Evolutionary conservation across 2,797 vertebrate genomes (phyloP).

Genomic region (Siniperca obscura): DNA sequence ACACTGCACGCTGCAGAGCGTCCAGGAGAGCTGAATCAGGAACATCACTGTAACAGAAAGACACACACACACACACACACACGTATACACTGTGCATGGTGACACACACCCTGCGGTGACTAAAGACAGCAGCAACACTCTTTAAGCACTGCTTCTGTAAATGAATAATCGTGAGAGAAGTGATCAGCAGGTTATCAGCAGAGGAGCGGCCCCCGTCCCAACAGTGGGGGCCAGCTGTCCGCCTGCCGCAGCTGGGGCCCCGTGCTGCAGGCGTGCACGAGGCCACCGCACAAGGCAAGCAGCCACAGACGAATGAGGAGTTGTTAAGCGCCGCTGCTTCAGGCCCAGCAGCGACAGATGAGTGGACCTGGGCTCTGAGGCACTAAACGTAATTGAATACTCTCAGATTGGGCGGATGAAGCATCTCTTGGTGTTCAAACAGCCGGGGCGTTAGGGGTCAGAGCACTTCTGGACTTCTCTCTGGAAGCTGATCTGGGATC

Average conservation of each 20-base stretch:
- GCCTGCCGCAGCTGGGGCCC: too few relatives aligned
- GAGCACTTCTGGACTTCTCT: too few relatives aligned
- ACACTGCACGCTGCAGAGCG: too few relatives aligned
- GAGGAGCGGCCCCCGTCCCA: too few relatives aligned
- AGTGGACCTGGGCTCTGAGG: neutral
- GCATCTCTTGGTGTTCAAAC: neutral
- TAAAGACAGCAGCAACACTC: slow-evolving; percentile 9
- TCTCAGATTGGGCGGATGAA: neutral
- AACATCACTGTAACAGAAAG: neutral
- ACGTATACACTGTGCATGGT: slow-evolving; percentile 18
- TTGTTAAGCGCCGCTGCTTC: too few relatives aligned
- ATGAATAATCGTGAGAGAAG: neutral
- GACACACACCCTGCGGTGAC: slow-evolving; percentile 37
- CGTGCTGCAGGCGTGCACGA: too few relatives aligned
- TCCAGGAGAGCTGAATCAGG: too few relatives aligned
- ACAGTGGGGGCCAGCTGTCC: too few relatives aligned
- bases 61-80: slow-evolving; percentile 15
- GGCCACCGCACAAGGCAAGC: too few relatives aligned
- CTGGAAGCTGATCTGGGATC: too few relatives aligned
- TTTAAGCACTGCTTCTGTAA: neutral
- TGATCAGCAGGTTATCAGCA: neutral
- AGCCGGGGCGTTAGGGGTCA: too few relatives aligned
- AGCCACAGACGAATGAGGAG: too few relatives aligned
- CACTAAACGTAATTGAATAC: neutral
- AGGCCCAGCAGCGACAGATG: neutral